Evolutionary conservation across 1,140 invertebrate genomes (phyloP).

Genomic region (Musca domestica): DNA sequence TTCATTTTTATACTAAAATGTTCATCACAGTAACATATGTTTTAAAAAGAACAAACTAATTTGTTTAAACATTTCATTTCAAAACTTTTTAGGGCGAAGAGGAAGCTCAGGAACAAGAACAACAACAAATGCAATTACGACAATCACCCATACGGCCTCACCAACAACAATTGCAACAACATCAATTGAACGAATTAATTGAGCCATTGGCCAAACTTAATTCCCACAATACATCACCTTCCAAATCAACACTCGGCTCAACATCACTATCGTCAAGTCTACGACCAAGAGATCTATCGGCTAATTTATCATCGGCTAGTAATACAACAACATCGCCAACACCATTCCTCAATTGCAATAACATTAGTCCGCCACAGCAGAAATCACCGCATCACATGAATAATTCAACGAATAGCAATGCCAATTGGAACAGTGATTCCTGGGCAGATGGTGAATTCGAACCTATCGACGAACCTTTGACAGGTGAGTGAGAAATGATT

Average conservation of each 20-base stretch:
- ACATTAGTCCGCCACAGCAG: constrained; percentile 47
- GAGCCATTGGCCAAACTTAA: constrained; percentile 53
- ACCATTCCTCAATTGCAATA: constrained; percentile 51
- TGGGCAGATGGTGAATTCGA: constrained; percentile 82
- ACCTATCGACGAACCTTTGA: constrained; percentile 66
- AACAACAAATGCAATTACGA: constrained; percentile 42
- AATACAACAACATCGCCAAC: constrained; percentile 47
- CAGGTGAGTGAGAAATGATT: constrained; percentile 35
- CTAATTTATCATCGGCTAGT: constrained; percentile 53
- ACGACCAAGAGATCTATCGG: constrained; percentile 53
- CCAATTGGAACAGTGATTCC: constrained; percentile 59
- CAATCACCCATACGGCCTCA: constrained; percentile 51
- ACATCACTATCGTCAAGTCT: constrained; percentile 26
- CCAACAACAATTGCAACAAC: constrained; percentile 56
- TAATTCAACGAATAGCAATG: constrained; percentile 48
- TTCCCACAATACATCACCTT: constrained; percentile 56
- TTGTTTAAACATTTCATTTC: neutral
- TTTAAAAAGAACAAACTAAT: constrained; percentile 8
- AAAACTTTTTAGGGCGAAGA: constrained; percentile 40
- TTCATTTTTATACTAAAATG: neutral
- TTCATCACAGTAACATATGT: neutral
- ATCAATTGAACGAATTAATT: constrained; percentile 57
- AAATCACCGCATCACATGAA: constrained; percentile 51
- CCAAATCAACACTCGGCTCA: constrained; percentile 35
- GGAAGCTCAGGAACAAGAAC: constrained; percentile 43